A percentile compares a stretch with the other conserved stretches of the same genome.
phyloP scores from a whole-genome alignment of 35 echinoderm and acorn worm genomes.

The Amphiura filiformis region DNA sequence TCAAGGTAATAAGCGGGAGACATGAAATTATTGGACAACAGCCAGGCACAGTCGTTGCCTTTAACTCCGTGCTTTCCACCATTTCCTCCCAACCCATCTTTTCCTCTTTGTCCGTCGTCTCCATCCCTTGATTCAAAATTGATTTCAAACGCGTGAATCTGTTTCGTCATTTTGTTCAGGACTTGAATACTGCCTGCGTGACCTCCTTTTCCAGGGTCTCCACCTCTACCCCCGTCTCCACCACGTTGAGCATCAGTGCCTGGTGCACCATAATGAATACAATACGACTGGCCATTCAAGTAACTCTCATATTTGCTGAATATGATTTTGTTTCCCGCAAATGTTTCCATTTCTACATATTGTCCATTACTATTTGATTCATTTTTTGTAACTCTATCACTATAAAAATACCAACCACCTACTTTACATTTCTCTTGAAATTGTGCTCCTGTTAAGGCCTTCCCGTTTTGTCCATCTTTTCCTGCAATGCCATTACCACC shows the following conservation, averaged over 20 bases:
- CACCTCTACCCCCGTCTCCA: background rate
- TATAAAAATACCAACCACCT: background rate
- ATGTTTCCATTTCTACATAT: background rate
- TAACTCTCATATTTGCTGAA: background rate
- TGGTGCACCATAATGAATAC: background rate
- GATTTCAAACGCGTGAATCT: background rate
- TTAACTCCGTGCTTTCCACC: background rate
- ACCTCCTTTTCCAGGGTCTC: background rate
- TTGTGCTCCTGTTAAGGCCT: background rate
- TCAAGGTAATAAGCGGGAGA: background rate
- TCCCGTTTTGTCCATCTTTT: background rate
- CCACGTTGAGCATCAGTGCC: background rate
- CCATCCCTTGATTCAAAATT: background rate
- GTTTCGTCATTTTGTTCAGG: background rate
- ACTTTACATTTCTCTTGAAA: background rate
- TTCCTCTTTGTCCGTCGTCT: background rate
- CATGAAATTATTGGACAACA: background rate
- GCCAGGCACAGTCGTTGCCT: background rate
- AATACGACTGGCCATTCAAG: background rate
- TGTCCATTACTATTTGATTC: background rate
- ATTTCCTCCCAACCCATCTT: background rate
- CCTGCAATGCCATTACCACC: background rate
- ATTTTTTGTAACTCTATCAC: background rate
- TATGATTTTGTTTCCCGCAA: background rate
- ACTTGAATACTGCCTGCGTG: background rate